These are phyloP conservation scores for Torymus auratus DNA, from an alignment of 2,888 invertebrate species.

Conservation along the genomic window DNA sequence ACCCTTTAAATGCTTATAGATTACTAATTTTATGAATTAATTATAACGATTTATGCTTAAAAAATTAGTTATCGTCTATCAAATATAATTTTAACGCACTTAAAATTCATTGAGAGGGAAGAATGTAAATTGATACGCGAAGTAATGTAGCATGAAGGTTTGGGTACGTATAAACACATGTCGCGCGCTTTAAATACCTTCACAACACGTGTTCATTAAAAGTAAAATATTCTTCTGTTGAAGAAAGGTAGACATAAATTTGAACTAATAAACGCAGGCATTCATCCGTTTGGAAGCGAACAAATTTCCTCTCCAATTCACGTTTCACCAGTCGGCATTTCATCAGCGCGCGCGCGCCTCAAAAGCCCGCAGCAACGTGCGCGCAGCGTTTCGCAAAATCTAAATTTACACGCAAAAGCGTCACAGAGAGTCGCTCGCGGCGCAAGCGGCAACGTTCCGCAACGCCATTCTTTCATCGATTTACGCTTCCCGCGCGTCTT, in stretches of 20 bases:
- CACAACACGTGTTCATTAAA: slow-evolving; percentile 17
- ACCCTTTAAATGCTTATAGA: too few relatives aligned
- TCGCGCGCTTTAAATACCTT: too few relatives aligned
- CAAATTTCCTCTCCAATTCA: slow-evolving; percentile 15
- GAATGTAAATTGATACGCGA: slow-evolving; percentile 66
- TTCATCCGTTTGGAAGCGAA: neutral
- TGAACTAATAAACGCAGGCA: slow-evolving; percentile 20
- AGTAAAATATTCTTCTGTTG: neutral
- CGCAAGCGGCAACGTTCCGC: neutral
- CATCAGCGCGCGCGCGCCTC: neutral
- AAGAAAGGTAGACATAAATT: neutral
- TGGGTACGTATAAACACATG: too few relatives aligned
- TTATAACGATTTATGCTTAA: too few relatives aligned
- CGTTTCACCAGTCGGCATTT: slow-evolving; percentile 19
- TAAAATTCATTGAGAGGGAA: slow-evolving; percentile 60
- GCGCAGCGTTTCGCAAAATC: slow-evolving; percentile 22
- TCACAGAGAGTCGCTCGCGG: too few relatives aligned
- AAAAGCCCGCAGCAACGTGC: neutral
- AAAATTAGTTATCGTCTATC: too few relatives aligned
- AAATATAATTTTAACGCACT: too few relatives aligned
- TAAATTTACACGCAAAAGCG: slow-evolving; percentile 30
- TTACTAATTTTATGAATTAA: too few relatives aligned
- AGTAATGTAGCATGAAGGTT: neutral
- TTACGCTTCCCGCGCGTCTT: slow-evolving; percentile 10
- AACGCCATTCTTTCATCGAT: slow-evolving; percentile 43